Evolutionary conservation across 2,113 vertebrate genomes (phyloP).

Genomic region (Tragulus kanchil): DNA sequence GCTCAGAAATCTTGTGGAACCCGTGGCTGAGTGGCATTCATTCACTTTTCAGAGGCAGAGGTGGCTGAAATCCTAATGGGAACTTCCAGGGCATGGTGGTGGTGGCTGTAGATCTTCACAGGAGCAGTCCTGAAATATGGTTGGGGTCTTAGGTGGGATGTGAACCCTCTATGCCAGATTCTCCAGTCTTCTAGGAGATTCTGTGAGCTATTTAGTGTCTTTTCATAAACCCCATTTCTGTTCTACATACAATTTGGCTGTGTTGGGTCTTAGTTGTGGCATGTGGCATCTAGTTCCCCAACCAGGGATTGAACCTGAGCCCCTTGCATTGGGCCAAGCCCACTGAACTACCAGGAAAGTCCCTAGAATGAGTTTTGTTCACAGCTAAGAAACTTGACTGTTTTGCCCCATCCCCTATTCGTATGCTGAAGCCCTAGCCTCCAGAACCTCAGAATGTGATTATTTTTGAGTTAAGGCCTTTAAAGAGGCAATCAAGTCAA

Average conservation of each 20-base stretch:
- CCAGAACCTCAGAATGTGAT: background rate
- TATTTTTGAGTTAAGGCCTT: background rate
- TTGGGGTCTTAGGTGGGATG: background rate
- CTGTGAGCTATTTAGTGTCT: background rate
- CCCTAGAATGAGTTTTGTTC: background rate
- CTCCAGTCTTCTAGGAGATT: background rate
- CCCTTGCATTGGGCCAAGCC: background rate
- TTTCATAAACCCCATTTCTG: slow-evolving; percentile 28
- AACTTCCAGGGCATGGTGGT: background rate
- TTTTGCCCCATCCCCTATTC: background rate
- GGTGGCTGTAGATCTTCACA: background rate
- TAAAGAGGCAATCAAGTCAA: background rate
- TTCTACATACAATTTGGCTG: background rate
- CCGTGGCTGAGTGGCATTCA: background rate
- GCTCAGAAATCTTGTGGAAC: background rate
- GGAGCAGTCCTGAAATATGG: background rate
- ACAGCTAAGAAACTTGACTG: background rate
- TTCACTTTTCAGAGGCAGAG: background rate
- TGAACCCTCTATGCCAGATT: background rate
- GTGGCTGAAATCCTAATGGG: background rate
- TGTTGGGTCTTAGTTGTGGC: background rate
- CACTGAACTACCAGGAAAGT: background rate
- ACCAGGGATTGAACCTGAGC: background rate
- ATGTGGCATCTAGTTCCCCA: background rate
- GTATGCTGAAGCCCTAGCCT: background rate